These are phyloP conservation scores for Monopis laevigella DNA, from an alignment of 2,888 invertebrate species.

Conservation along the genomic window DNA sequence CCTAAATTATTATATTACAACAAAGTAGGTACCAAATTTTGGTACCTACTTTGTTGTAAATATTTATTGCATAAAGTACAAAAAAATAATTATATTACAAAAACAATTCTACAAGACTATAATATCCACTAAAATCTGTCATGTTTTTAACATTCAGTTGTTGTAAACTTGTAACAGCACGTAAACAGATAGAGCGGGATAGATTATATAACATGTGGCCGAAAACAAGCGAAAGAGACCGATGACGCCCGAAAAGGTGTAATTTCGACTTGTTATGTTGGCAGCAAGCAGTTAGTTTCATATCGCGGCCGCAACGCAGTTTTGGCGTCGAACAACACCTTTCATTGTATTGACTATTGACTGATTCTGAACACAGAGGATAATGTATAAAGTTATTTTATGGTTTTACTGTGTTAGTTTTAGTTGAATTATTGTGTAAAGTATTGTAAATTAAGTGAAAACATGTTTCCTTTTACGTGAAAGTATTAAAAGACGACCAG, in stretches of 20 bases:
- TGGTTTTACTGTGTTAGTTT: conserved; percentile 63
- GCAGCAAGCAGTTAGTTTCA: conserved; percentile 57
- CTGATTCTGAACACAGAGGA: conserved; percentile 70
- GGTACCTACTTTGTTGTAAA: no score
- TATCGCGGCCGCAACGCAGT: conserved; percentile 66
- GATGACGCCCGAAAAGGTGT: conserved; percentile 54
- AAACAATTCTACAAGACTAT: no score
- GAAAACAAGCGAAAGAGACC: conserved; percentile 20
- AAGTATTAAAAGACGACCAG: conserved; percentile 59
- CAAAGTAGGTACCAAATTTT: no score
- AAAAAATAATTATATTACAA: no score
- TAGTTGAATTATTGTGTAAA: conserved; percentile 56
- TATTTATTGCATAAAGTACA: no score
- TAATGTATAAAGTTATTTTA: conserved; percentile 74
- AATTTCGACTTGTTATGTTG: conserved; percentile 48
- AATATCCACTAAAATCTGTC: no score
- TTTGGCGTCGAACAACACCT: conserved; percentile 75
- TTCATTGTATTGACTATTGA: conserved; percentile 80
- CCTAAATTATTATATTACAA: no score
- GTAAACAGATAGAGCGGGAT: conserved; percentile 31
- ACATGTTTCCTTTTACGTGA: conserved; percentile 62
- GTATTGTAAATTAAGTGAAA: conserved; percentile 63
- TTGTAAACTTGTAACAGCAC: no score
- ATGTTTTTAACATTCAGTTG: no score
- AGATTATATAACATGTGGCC: conserved; percentile 39